phyloP scores from a whole-genome alignment of 2,888 invertebrate genomes.

The Alcis repandata region DNA sequence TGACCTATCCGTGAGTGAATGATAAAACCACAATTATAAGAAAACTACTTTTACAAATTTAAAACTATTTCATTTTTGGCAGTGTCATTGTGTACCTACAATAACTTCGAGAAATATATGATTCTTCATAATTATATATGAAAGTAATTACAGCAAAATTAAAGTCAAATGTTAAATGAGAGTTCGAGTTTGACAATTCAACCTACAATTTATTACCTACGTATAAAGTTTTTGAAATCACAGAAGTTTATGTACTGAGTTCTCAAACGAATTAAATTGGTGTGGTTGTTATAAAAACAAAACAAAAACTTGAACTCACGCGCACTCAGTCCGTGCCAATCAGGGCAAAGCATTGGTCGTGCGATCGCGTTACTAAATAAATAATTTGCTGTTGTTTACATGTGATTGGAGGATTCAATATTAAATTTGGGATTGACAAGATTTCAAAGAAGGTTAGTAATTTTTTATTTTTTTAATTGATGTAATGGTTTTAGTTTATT shows the following conservation, averaged over 20 bases:
- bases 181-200: too few species aligned
- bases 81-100: too few species aligned
- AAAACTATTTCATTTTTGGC: too few species aligned
- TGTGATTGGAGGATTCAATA: background rate
- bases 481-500: background rate
- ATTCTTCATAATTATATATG: too few species aligned
- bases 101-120: too few species aligned
- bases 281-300: constrained; percentile 5
- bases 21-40: too few species aligned
- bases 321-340: constrained; percentile 59
- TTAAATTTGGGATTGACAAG: background rate
- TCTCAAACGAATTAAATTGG: background rate
- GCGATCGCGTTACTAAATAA: background rate
- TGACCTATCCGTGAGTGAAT: too few species aligned
- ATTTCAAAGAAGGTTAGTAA: background rate
- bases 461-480: background rate
- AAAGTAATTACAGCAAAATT: too few species aligned
- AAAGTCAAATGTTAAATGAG: too few species aligned
- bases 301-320: constrained; percentile 42
- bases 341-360: constrained; percentile 43
- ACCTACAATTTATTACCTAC: background rate
- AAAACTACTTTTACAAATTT: too few species aligned
- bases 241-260: constrained; percentile 5
- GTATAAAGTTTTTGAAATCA: background rate
- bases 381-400: constrained; percentile 9